Evolutionary conservation across 2,113 vertebrate genomes (phyloP).

Genomic region (Myiozetetes cayanensis): DNA sequence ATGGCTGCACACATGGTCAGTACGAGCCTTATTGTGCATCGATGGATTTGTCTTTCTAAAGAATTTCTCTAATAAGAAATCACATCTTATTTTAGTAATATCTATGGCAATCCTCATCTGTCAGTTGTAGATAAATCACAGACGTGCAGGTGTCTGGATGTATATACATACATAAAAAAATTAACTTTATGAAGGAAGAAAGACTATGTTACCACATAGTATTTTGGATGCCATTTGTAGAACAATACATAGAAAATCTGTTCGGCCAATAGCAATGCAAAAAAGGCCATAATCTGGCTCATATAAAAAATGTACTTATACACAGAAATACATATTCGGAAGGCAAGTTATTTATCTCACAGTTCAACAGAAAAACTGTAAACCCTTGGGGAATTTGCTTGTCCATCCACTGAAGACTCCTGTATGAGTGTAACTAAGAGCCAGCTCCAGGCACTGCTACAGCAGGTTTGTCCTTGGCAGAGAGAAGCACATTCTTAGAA

Average conservation of each 20-base stretch:
- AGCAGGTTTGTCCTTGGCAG: background rate
- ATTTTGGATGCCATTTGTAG: background rate
- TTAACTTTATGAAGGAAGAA: background rate
- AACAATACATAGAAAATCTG: background rate
- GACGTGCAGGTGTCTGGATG: fast-evolving
- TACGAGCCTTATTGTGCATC: background rate
- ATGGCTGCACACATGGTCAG: background rate
- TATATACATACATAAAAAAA: background rate
- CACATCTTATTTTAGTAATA: background rate
- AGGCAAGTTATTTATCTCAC: background rate
- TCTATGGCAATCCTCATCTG: background rate
- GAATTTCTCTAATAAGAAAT: background rate
- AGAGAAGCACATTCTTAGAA: background rate
- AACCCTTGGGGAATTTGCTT: background rate
- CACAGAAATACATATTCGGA: background rate
- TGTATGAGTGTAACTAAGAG: background rate
- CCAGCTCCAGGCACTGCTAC: background rate
- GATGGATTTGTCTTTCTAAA: background rate
- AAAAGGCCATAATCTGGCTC: background rate
- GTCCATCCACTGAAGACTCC: background rate
- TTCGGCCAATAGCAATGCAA: background rate
- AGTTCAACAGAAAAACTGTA: background rate
- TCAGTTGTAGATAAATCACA: background rate
- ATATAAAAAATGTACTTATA: background rate
- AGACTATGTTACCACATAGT: background rate